Evolutionary conservation across 2,113 vertebrate species (phyloP), one percentile per base, ranked within the genome.

Genomic region (Ictidomys tridecemlineatus): DNA sequence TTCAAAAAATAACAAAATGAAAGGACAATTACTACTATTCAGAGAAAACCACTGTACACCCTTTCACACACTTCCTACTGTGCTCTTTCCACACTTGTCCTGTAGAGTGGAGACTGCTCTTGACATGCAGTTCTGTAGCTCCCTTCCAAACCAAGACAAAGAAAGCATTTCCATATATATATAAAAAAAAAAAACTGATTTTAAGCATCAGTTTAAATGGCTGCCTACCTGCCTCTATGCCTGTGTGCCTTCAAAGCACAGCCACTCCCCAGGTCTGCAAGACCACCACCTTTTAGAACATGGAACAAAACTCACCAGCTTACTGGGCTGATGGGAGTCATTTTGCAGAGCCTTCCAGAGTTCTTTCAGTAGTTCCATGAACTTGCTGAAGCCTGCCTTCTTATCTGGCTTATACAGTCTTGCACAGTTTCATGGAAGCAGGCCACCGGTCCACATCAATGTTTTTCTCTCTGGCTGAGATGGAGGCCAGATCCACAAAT

Each of bases 381-480:
- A 99, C 69, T 90, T 94, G 0, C 5, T 0, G 85, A 99, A 99
- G 5, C 97, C 99, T 0, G 99, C 98, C 0, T 98, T 91, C 1
- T 61, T 32, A 79, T 97, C 98, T 0, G 99, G 98, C 53, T 99
- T 99, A 30, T 99, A 99, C 0, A 99, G 96, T 99, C 99, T 26
- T 99, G 99, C 69, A 99, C 99, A 0, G 99, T 97, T 7, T 99
- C 99, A 0, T 99, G 99, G 98, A 99, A 99, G 88, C 99, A 99
- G 0, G 99, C 99, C 16, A 99, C 99, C 99, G 98, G 96, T 99
- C 99, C 88, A 99, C 99, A 0, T 99, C 99, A 97, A 99, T 99
- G 98, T 99, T 99, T 1, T 99, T 99, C 98, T 99, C 99, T 87
- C 99, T 99, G 6, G 99, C 99, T 24, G 99, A 99, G 97, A 99